These are phyloP conservation scores for Aythya baeri DNA, from an alignment of 2,113 vertebrate genomes.

Conservation along the genomic window DNA sequence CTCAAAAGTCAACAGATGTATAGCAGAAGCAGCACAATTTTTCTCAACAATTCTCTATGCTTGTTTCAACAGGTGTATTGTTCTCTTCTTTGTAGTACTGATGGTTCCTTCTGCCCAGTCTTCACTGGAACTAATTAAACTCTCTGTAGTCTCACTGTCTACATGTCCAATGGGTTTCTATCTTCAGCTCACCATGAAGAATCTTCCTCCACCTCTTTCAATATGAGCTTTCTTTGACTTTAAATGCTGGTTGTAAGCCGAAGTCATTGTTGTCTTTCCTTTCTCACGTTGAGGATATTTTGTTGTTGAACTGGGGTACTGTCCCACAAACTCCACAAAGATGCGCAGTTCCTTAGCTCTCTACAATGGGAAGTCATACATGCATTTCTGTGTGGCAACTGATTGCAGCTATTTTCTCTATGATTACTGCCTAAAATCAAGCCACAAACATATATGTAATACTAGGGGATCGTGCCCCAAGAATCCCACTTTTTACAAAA, in stretches of 20 bases:
- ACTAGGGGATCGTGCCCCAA: not conserved
- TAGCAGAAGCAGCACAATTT: not conserved
- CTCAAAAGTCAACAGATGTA: slow-evolving; percentile 63
- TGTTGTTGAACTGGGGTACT: not conserved
- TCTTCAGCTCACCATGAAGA: not conserved
- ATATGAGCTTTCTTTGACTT: not conserved
- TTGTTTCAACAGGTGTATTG: slow-evolving; percentile 64
- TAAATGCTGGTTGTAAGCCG: not conserved
- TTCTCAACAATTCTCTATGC: slow-evolving; percentile 5
- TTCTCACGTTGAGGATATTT: not conserved
- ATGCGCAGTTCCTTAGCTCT: not conserved
- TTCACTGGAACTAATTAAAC: not conserved
- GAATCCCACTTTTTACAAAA: not conserved
- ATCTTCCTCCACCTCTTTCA: not conserved
- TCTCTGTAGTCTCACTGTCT: not conserved
- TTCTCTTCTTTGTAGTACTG: not conserved
- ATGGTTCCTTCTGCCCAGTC: not conserved
- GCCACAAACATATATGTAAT: not conserved
- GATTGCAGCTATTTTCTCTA: not conserved
- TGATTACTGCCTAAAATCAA: not conserved
- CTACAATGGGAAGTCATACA: not conserved
- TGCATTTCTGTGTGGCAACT: not conserved
- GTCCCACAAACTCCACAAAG: not conserved
- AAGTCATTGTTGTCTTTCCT: not conserved
- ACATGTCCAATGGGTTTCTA: not conserved